Percentiles rank a stretch among this genome's conserved stretches.
phyloP scores from a whole-genome alignment of 35 echinoderm and acorn worm species.

The Stichopus chloronotus region DNA sequence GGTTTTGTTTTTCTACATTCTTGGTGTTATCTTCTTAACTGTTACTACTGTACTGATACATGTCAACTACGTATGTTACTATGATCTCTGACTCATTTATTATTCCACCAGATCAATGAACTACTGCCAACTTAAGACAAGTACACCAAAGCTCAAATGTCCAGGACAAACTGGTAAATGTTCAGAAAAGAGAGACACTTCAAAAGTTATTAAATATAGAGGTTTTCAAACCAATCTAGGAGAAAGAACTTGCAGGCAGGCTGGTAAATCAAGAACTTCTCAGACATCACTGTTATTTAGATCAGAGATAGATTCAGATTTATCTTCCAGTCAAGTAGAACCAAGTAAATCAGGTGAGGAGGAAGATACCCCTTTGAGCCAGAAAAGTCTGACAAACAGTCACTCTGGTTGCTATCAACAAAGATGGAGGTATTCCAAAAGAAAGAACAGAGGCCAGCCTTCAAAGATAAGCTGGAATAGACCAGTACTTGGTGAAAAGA shows the following conservation, averaged over 20 bases:
- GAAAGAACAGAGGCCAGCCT: neutral
- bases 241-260: neutral
- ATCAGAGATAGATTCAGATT: too few species aligned
- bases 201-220: neutral
- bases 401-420: neutral
- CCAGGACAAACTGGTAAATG: neutral
- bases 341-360: neutral
- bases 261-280: neutral
- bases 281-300: too few species aligned
- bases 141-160: slow-evolving; percentile 16
- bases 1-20: too few species aligned
- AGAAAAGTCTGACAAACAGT: neutral
- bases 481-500: neutral
- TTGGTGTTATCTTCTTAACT: too few species aligned
- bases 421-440: neutral
- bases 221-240: neutral
- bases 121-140: slow-evolving; percentile 1
- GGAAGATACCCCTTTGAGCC: neutral
- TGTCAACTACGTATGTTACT: too few species aligned
- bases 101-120: neutral
- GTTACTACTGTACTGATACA: too few species aligned
- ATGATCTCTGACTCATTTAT: neutral
- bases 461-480: neutral
- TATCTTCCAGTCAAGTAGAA: neutral
- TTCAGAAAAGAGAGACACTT: neutral